These are phyloP conservation scores for Eupithecia inturbata DNA, from an alignment of 2,888 invertebrate genomes.

Conservation along the genomic window DNA sequence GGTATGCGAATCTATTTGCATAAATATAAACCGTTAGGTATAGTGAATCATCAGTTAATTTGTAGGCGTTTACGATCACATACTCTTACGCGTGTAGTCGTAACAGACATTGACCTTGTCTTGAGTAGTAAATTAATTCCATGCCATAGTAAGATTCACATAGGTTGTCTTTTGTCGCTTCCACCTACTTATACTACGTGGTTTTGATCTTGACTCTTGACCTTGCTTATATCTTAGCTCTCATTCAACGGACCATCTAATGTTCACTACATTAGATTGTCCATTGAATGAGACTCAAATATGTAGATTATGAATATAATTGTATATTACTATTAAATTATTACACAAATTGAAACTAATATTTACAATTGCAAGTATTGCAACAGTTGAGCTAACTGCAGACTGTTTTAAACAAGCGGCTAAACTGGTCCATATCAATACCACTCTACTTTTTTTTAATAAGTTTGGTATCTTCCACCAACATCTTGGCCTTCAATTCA, in stretches of 20 bases:
- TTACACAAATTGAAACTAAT: too few relatives aligned
- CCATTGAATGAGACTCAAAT: not conserved
- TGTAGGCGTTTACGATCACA: conserved; percentile 51
- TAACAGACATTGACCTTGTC: conserved; percentile 77
- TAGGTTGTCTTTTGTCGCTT: not conserved
- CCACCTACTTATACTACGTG: not conserved
- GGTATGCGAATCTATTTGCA: conserved; percentile 39
- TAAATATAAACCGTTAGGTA: conserved; percentile 43
- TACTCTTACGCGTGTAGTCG: conserved; percentile 49
- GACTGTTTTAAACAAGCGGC: not conserved
- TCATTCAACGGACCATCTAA: not conserved
- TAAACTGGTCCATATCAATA: not conserved
- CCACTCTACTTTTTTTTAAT: not conserved
- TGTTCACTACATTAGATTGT: not conserved
- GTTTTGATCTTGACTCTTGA: not conserved
- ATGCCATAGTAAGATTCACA: not conserved
- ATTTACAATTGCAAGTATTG: too few relatives aligned
- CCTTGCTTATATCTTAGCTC: not conserved
- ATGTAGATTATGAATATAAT: not conserved
- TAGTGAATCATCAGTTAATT: conserved; percentile 35
- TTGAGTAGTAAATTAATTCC: conserved; percentile 33
- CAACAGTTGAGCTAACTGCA: not conserved
- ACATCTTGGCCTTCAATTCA: not conserved
- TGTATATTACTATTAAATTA: too few relatives aligned
- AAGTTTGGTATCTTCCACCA: not conserved